Base-by-base conservation (phyloP, 2,113 vertebrate species). In the Smithornis capensis region DNA sequence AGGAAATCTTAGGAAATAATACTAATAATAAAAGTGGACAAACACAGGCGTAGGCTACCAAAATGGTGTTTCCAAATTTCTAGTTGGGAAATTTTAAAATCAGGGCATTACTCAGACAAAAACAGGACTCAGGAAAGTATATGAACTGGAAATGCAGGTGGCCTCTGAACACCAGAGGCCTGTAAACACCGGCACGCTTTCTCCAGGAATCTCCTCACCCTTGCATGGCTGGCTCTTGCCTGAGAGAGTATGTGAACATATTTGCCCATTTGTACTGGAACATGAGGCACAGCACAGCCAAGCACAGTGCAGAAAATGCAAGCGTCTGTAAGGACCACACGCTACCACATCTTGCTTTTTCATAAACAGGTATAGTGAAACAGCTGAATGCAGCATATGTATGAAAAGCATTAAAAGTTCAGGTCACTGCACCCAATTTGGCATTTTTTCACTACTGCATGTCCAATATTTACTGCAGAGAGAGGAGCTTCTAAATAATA, bases 211-310 rank as follows among this genome's bases (percentile, higher is more conserved):
- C 8, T 31, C 29, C 45, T 59, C 57, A 22, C 23, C 2, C 0
- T 19, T 25, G 19, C 24, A 31, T 45, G 1, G 9, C 24, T 63
- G 42, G 23, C 33, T n/a, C 17, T 57, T 38, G 23, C 44, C 69
- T 1, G 0, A 14, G 31, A 67, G 35, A 40, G 15, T 2, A 2
- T 8, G 5, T 5, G 42, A 64, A 42, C 6, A 42, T 42, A 42
- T 64, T 31, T 64, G 60, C 7, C 37, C 17, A 31, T 49, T 68
- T 50, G 7, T 35, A 9, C 15, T 25, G 33, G 33, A 7, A 27
- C 24, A 12, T 2, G 25, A 78, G 31, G 38, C 18, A 40, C 10
- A 68, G 49, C 27, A 65, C 0, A 1, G 19, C 14, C 0, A 0
- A 75, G 52, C 18, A 42, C 24, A 44, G 38, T 0, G 3, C 69